phyloP scores from a whole-genome alignment of 2,797 vertebrate genomes.

The Syndactyla subalaris region DNA sequence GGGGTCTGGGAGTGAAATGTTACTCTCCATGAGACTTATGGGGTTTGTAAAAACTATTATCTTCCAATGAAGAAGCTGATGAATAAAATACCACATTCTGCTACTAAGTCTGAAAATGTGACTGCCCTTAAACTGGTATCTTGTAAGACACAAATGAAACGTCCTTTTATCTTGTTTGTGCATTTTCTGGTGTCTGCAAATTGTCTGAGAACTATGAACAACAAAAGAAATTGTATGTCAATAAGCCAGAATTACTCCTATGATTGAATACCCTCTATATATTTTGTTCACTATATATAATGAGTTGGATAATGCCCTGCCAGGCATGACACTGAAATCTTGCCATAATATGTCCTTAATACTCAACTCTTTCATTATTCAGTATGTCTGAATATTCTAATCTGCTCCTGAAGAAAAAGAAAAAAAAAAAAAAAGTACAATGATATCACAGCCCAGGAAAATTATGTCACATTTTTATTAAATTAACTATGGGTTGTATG shows the following conservation, averaged over 20 bases:
- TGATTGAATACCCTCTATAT: neutral
- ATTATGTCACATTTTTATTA: conserved; percentile 39
- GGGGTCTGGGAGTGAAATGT: neutral
- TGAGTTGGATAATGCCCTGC: neutral
- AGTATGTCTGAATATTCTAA: conserved; percentile 57
- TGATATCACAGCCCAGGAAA: conserved; percentile 13
- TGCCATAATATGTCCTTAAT: conserved; percentile 61
- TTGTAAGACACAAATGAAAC: neutral
- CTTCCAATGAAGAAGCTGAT: neutral
- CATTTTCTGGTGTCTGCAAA: neutral
- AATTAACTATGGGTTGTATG: conserved; percentile 17
- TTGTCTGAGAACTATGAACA: neutral
- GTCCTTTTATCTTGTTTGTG: neutral
- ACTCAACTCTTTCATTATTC: conserved; percentile 63
- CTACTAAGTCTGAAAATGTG: neutral
- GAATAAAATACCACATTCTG: neutral
- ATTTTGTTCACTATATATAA: conserved; percentile 25
- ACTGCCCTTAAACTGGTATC: neutral
- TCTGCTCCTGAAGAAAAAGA: neutral
- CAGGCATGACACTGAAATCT: conserved; percentile 34
- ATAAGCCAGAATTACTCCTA: neutral
- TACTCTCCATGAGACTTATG: neutral
- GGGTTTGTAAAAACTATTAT: neutral
- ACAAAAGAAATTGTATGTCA: neutral
- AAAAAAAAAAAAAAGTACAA: neutral